Evolutionary conservation across 2,113 vertebrate genomes (phyloP).

Genomic region (Cygnus atratus): DNA sequence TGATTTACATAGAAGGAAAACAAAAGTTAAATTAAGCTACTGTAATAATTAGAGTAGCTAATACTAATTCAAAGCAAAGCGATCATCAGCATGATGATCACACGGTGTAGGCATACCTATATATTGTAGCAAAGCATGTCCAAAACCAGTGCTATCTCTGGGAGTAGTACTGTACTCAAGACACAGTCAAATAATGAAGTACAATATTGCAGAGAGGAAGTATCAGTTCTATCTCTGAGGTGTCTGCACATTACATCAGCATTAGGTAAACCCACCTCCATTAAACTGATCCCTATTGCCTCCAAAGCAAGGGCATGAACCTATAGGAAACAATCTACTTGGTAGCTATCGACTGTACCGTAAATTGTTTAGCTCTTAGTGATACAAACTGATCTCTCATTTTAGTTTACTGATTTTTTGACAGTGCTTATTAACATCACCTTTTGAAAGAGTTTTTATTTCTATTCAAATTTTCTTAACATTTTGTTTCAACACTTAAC

Average conservation of each 20-base stretch:
- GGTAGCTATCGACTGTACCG: not conserved
- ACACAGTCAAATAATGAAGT: not conserved
- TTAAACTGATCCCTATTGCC: not conserved
- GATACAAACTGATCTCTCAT: not conserved
- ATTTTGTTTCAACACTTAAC: not conserved
- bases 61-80: not conserved
- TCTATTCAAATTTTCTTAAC: not conserved
- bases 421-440: not conserved
- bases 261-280: not conserved
- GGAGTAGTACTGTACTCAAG: not conserved
- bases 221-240: not conserved
- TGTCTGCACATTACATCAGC: not conserved
- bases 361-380: not conserved
- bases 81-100: fast-evolving
- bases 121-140: not conserved
- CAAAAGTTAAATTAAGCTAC: not conserved
- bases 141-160: not conserved
- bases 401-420: not conserved
- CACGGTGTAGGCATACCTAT: not conserved
- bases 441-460: not conserved
- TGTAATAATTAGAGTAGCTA: not conserved
- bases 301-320: not conserved
- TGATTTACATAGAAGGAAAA: conserved; percentile 39
- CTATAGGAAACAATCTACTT: not conserved
- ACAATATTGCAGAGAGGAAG: not conserved